A percentile compares a stretch with the other conserved stretches of the same genome.
Conservation (phyloP, 2,113 vertebrate genomes). For the Pungitius pungitius region DNA sequence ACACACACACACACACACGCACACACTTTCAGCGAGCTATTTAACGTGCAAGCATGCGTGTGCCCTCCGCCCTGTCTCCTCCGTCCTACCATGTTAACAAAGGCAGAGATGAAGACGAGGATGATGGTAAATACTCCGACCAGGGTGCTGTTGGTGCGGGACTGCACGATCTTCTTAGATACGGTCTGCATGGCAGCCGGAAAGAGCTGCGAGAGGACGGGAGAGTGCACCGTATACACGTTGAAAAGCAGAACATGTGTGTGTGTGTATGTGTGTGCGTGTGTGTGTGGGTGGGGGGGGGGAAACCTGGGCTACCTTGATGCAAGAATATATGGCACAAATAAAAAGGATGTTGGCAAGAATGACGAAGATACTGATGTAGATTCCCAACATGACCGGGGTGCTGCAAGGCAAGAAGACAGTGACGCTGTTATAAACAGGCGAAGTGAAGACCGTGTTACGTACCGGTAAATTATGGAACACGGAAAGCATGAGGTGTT, state of each 20-base stretch:
- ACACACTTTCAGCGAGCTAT: not conserved
- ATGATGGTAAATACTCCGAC: conserved; percentile 90
- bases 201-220: conserved; percentile 81
- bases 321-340: conserved; percentile 92
- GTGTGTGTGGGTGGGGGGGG: not conserved
- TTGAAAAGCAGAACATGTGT: not conserved
- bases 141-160: conserved; percentile 89
- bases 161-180: conserved; percentile 91
- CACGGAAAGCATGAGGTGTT: too few relatives aligned
- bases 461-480: too few relatives aligned
- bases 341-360: conserved; percentile 88
- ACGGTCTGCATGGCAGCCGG: conserved; percentile 86
- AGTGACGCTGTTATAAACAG: conserved; percentile 1
- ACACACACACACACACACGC: conserved; percentile 1
- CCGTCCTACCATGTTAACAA: conserved; percentile 89
- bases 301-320: conserved; percentile 82
- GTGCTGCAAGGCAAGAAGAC: conserved; percentile 78
- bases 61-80: not conserved
- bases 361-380: conserved; percentile 88
- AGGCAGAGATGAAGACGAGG: conserved; percentile 91
- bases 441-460: too few relatives aligned
- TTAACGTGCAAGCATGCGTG: not conserved
- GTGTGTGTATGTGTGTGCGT: not conserved
- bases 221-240: not conserved
- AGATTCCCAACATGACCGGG: conserved; percentile 88